A percentile compares a stretch with the other conserved stretches of the same genome.
These are phyloP conservation scores for Tapirus indicus DNA, from an alignment of 2,797 vertebrate species.

Conservation along the genomic window DNA sequence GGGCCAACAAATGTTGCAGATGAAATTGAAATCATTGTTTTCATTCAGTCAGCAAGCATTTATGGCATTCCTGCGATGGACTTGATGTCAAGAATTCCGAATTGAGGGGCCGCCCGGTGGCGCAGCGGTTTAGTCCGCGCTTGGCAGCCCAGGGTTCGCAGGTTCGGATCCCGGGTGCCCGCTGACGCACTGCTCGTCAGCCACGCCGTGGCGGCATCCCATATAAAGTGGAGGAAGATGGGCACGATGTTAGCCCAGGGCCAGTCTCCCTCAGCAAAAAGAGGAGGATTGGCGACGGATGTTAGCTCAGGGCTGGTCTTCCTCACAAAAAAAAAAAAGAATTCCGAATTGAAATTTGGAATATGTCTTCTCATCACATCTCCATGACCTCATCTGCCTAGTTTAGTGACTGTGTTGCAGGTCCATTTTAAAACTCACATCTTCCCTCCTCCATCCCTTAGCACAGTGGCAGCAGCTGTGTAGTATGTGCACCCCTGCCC, in stretches of 20 bases:
- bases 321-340: no score
- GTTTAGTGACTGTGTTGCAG: background rate
- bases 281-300: no score
- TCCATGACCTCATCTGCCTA: background rate
- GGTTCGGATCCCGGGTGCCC: no score
- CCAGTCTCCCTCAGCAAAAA: no score
- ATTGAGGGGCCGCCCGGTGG: no score
- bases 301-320: no score
- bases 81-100: fast-evolving
- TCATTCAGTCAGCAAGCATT: background rate
- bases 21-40: background rate
- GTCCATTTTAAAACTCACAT: background rate
- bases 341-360: background rate
- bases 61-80: background rate
- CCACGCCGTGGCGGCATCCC: no score
- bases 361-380: background rate
- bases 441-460: background rate
- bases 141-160: no score
- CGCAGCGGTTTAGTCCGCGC: no score
- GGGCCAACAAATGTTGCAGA: background rate
- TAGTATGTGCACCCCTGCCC: background rate
- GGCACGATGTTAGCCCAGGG: no score
- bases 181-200: no score
- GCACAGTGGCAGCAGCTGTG: background rate
- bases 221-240: no score